Evolutionary conservation across 2,113 vertebrate genomes (phyloP).

Genomic region (Zosterops pallidus): DNA sequence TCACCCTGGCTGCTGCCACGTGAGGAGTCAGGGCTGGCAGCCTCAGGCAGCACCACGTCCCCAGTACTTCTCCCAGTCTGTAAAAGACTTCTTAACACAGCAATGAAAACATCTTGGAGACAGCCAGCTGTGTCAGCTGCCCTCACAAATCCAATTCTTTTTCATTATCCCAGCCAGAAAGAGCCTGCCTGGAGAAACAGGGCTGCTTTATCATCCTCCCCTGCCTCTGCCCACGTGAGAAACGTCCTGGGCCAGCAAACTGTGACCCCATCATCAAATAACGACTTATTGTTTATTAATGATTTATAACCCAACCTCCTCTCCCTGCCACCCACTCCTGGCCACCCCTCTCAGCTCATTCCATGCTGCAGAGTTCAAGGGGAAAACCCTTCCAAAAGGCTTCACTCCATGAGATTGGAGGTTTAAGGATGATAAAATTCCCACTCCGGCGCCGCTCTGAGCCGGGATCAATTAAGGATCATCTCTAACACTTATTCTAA

Average conservation of each 20-base stretch:
- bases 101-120: neutral
- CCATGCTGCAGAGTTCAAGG: rapidly evolving
- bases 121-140: conserved; percentile 6
- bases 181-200: neutral
- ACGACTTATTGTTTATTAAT: no score
- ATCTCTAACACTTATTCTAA: neutral
- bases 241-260: neutral
- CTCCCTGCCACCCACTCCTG: neutral
- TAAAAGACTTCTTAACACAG: neutral
- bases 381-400: neutral
- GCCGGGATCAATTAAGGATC: neutral
- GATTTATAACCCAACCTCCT: neutral
- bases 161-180: conserved; percentile 32
- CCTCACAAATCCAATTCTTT: neutral
- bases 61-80: neutral
- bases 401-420: neutral
- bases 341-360: neutral
- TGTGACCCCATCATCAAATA: neutral
- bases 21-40: neutral
- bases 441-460: neutral
- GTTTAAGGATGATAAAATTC: neutral
- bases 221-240: neutral
- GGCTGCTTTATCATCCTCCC: neutral
- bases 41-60: neutral
- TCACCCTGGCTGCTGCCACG: neutral